Evolutionary conservation across 2,797 vertebrate genomes (phyloP).

Genomic region (Onychomys torridus): DNA sequence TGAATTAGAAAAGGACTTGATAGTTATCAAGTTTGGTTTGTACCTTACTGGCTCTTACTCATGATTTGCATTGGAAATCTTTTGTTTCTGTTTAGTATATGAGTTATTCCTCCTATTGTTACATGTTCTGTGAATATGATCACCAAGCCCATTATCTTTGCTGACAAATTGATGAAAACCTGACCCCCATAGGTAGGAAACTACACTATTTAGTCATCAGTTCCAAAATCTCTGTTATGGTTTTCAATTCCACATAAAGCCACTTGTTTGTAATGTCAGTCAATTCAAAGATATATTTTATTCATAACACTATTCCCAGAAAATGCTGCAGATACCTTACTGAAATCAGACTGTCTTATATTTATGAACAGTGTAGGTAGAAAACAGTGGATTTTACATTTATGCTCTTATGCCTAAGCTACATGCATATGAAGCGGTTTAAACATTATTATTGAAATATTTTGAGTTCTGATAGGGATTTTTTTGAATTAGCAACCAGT

Average conservation of each 20-base stretch:
- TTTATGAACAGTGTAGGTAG: background rate
- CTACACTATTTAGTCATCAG: background rate
- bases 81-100: background rate
- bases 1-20: background rate
- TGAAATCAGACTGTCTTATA: background rate
- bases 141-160: background rate
- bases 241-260: background rate
- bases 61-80: background rate
- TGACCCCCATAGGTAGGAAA: background rate
- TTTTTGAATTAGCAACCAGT: conserved; percentile 6
- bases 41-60: background rate
- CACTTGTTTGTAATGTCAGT: background rate
- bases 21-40: background rate
- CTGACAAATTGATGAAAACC: background rate
- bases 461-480: background rate
- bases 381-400: background rate
- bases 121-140: background rate
- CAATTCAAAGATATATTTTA: background rate
- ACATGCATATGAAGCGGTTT: background rate
- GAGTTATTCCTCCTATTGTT: background rate
- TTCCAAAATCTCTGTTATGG: background rate
- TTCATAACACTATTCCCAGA: background rate
- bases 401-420: background rate
- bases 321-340: background rate
- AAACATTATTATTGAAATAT: conserved; percentile 32